Percentiles rank a stretch among this genome's conserved stretches.
phyloP scores from a whole-genome alignment of 2,888 invertebrate genomes.

The Eulithis testata region DNA sequence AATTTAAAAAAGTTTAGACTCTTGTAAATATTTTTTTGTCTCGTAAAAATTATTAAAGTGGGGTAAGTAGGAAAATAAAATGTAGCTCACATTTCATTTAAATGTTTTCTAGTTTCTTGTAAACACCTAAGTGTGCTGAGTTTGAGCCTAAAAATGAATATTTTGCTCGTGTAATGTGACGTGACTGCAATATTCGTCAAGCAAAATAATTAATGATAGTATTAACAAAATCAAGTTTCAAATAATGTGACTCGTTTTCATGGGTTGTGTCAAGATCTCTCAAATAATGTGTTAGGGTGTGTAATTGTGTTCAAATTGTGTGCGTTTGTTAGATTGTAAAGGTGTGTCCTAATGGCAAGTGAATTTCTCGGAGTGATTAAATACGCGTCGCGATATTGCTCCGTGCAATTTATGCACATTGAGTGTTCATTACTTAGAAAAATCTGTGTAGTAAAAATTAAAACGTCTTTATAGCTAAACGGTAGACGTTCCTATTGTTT shows the following conservation, averaged over 20 bases:
- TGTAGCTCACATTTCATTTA: background rate
- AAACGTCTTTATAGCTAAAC: conserved; percentile 32
- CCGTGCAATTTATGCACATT: conserved; percentile 7
- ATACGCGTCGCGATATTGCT: background rate
- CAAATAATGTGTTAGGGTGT: conserved; percentile 46
- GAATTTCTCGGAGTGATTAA: background rate
- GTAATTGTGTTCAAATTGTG: conserved; percentile 41
- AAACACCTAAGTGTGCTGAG: too few species aligned
- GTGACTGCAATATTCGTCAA: background rate
- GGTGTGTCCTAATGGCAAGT: conserved; percentile 6
- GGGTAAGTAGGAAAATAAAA: conserved; percentile 6
- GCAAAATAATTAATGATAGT: too few species aligned
- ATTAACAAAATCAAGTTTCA: background rate
- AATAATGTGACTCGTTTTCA: conserved; percentile 26
- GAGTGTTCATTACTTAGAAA: conserved; percentile 7
- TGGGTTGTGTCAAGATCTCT: conserved; percentile 68
- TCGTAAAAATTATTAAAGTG: background rate
- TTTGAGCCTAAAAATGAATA: too few species aligned
- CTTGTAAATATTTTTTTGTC: conserved; percentile 15
- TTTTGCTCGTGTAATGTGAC: background rate
- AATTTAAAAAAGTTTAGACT: conserved; percentile 3
- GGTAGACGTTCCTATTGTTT: conserved; percentile 44
- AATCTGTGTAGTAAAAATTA: conserved; percentile 24
- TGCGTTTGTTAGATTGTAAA: conserved; percentile 20
- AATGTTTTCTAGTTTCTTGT: too few species aligned